phyloP scores from a whole-genome alignment of 2,113 vertebrate genomes.

The Heloderma charlesbogerti region DNA sequence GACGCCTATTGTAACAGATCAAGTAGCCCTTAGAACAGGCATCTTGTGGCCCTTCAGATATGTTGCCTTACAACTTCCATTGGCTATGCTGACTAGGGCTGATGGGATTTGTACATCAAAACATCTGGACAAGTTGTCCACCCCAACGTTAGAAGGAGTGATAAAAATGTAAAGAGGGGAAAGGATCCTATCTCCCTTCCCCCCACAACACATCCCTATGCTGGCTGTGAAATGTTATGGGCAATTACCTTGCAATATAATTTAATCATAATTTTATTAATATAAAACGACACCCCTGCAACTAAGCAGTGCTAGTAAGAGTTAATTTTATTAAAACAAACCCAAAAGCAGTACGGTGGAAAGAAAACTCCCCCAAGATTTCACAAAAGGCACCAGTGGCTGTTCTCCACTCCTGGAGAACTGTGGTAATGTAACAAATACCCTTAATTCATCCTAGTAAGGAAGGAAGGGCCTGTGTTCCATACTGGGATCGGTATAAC shows the following conservation, averaged over 20 bases:
- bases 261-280: neutral
- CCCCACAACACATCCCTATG: neutral
- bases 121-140: too few species aligned
- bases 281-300: neutral
- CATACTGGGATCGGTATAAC: rapidly evolving
- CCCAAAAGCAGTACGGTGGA: neutral
- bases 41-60: too few species aligned
- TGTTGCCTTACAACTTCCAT: too few species aligned
- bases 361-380: neutral
- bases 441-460: neutral
- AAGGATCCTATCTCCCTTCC: neutral
- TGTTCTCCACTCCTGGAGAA: neutral
- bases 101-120: too few species aligned
- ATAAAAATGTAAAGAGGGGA: neutral
- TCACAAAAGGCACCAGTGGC: neutral
- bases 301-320: neutral
- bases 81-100: too few species aligned
- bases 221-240: neutral
- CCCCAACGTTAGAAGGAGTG: neutral
- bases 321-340: neutral
- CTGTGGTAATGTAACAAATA: neutral
- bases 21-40: neutral
- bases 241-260: neutral
- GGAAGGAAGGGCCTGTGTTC: neutral
- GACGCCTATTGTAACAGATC: neutral